phyloP scores from a whole-genome alignment of 2,113 vertebrate species.

The Seriola rivoliana region DNA sequence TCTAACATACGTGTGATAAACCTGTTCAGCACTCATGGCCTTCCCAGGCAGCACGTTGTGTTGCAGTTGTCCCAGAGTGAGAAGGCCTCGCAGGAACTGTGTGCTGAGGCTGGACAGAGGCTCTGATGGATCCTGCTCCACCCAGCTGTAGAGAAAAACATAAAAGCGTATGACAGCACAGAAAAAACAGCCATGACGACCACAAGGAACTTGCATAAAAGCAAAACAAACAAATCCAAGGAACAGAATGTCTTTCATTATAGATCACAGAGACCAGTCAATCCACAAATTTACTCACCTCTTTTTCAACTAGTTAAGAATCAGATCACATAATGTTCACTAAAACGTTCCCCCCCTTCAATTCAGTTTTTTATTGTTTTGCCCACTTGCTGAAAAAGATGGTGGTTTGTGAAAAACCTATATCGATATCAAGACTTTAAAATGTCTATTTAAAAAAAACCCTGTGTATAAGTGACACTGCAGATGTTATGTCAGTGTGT shows the following conservation, averaged over 20 bases:
- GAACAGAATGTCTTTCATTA: no score
- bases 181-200: not conserved
- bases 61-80: conserved; percentile 75
- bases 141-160: conserved; percentile 51
- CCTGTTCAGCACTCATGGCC: conserved; percentile 69
- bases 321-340: no score
- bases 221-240: not conserved
- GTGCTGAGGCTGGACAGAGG: conserved; percentile 66
- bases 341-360: not conserved
- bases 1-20: conserved; percentile 79
- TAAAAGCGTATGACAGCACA: not conserved
- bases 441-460: not conserved
- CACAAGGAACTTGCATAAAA: not conserved
- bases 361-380: not conserved
- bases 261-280: no score
- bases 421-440: not conserved
- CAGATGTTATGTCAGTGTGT: not conserved
- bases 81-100: conserved; percentile 78
- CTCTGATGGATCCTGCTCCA: conserved; percentile 59
- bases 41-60: conserved; percentile 50
- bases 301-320: no score
- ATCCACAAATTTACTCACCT: no score
- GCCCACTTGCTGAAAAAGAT: not conserved
- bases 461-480: not conserved
- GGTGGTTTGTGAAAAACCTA: not conserved